Percentiles rank a stretch among this genome's conserved stretches.
Evolutionary conservation across 2,113 vertebrate genomes (phyloP).

Genomic region (Mola mola): DNA sequence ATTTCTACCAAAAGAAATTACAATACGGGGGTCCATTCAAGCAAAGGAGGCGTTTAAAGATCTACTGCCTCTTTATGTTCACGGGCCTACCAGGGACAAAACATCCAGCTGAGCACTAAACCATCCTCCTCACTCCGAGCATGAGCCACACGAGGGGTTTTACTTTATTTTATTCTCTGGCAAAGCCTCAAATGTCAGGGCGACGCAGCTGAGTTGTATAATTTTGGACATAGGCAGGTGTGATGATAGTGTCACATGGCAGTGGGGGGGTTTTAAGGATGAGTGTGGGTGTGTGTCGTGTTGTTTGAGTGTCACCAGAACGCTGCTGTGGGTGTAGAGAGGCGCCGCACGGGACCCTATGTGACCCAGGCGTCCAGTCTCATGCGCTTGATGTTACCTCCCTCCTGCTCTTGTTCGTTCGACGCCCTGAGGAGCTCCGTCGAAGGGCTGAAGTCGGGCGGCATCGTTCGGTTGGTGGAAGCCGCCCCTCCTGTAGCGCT

Average conservation of each 20-base stretch:
- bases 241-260: slow-evolving; percentile 67
- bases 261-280: slow-evolving; percentile 52
- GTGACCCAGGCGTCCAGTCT: slow-evolving; percentile 95
- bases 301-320: slow-evolving; percentile 53
- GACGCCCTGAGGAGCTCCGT: slow-evolving; percentile 85
- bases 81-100: slow-evolving; percentile 25
- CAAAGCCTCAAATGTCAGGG: slow-evolving; percentile 49
- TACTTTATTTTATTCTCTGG: slow-evolving; percentile 26
- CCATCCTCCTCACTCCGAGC: slow-evolving; percentile 23
- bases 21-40: slow-evolving; percentile 47
- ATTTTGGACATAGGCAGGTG: slow-evolving; percentile 49
- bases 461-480: slow-evolving; percentile 67
- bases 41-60: slow-evolving; percentile 58
- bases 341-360: slow-evolving; percentile 70
- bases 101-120: slow-evolving; percentile 41
- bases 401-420: slow-evolving; percentile 87
- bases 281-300: slow-evolving; percentile 49
- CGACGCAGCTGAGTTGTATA: slow-evolving; percentile 43
- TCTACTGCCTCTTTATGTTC: slow-evolving; percentile 32
- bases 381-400: slow-evolving; percentile 91
- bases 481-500: slow-evolving; percentile 77
- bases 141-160: slow-evolving; percentile 4
- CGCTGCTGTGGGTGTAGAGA: slow-evolving; percentile 24
- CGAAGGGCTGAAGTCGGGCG: slow-evolving; percentile 85
- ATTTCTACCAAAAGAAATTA: slow-evolving; percentile 48